These are phyloP conservation scores for Megalopta genalis DNA, from an alignment of 1,140 invertebrate genomes.

Conservation along the genomic window DNA sequence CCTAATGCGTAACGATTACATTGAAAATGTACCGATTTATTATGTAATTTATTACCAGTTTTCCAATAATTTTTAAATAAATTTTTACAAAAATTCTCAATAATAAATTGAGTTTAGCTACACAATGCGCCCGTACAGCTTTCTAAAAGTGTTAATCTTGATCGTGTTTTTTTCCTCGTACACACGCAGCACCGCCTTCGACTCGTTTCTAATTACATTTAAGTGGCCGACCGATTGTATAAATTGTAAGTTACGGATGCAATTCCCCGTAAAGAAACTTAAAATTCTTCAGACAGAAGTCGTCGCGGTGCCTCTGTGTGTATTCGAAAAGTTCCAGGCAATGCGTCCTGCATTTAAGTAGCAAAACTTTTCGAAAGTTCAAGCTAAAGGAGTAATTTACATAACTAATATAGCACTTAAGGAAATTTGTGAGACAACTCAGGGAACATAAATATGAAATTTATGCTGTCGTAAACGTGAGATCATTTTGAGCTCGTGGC, in stretches of 20 bases:
- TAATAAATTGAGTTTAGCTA: too few species aligned
- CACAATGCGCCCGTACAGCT: too few species aligned
- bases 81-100: too few species aligned
- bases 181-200: too few species aligned
- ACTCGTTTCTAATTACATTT: background rate
- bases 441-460: slow-evolving; percentile 15
- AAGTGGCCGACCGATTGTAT: background rate
- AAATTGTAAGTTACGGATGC: background rate
- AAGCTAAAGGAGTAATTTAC: background rate
- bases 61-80: too few species aligned
- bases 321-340: background rate
- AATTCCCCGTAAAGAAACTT: background rate
- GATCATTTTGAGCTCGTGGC: background rate
- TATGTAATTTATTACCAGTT: too few species aligned
- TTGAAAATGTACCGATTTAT: too few species aligned
- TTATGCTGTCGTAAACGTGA: background rate
- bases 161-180: too few species aligned
- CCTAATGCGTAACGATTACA: too few species aligned
- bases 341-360: slow-evolving; percentile 12
- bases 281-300: background rate
- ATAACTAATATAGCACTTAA: slow-evolving; percentile 19
- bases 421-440: background rate
- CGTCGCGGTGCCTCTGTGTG: too few species aligned
- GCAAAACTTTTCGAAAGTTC: slow-evolving; percentile 24
- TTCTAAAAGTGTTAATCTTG: too few species aligned